Conservation (phyloP, 1,140 invertebrate species). For the Trachelipus rathkii region DNA sequence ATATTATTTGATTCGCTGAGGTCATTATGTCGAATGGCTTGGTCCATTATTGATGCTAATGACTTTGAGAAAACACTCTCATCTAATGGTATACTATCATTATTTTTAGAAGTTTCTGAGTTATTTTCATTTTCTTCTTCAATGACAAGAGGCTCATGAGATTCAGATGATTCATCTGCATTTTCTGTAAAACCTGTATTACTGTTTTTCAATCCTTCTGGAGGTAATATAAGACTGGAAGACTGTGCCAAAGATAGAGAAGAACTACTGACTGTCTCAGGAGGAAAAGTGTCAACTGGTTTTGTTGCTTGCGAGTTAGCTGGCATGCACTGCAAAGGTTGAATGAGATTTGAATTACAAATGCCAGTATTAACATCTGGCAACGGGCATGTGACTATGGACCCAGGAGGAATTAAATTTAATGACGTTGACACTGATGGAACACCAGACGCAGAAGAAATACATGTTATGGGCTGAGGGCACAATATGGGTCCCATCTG, state of each 20-base stretch:
- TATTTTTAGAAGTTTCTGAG: no score
- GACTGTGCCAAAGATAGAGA: not conserved
- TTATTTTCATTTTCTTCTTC: no score
- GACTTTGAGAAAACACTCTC: no score
- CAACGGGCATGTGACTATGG: not conserved
- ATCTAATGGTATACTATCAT: no score
- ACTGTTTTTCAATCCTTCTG: no score
- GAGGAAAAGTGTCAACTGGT: not conserved
- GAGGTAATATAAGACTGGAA: no score
- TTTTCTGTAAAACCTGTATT: no score
- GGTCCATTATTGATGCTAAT: no score
- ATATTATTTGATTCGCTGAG: no score
- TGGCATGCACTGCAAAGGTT: not conserved
- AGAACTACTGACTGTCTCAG: not conserved
- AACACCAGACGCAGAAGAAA: not conserved
- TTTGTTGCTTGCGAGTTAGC: not conserved
- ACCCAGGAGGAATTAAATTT: constrained; percentile 7
- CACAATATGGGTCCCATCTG: not conserved
- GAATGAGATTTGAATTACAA: not conserved
- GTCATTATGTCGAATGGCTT: no score
- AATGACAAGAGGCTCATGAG: no score
- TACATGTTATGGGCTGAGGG: not conserved
- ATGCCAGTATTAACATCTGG: not conserved
- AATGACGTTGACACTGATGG: not conserved
- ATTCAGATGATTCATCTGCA: no score